Percentiles rank a stretch among this genome's conserved stretches.
Conservation (phyloP, 1,140 invertebrate species). For the Daktulosphaira vitifoliae region DNA sequence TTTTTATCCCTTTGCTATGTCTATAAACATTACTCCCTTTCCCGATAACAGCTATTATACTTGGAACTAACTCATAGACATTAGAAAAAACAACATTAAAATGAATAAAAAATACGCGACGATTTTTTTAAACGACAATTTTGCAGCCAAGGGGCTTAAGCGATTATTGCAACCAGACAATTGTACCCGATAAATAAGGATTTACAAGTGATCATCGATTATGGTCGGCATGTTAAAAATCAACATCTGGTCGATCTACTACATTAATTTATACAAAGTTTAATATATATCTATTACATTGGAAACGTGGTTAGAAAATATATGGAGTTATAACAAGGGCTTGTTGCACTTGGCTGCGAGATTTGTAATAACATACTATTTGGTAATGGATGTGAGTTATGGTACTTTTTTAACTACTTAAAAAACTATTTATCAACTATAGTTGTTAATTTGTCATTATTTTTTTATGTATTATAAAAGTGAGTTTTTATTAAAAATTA, state of each 20-base stretch:
- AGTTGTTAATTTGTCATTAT: too few species aligned
- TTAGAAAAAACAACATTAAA: too few species aligned
- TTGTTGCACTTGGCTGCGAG: neutral
- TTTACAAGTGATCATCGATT: slow-evolving; percentile 1
- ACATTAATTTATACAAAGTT: slow-evolving; percentile 9
- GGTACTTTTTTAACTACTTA: too few species aligned
- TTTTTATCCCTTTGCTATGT: neutral
- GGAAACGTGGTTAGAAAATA: neutral
- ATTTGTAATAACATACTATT: neutral
- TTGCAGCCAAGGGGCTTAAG: neutral
- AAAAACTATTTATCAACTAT: too few species aligned
- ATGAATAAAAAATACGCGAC: too few species aligned
- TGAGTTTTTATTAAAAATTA: too few species aligned
- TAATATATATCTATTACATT: slow-evolving; percentile 1
- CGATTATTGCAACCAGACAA: neutral
- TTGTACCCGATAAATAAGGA: slow-evolving; percentile 19
- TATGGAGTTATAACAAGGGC: neutral
- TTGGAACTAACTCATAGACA: neutral
- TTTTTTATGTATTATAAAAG: too few species aligned
- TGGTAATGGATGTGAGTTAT: too few species aligned
- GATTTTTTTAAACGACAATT: too few species aligned
- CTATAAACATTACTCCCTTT: slow-evolving; percentile 3
- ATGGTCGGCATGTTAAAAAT: slow-evolving; percentile 3
- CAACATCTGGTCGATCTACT: neutral
- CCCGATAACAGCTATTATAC: neutral